Conservation (phyloP, 2,888 invertebrate genomes). For the Hypselothyrea guttata region DNA sequence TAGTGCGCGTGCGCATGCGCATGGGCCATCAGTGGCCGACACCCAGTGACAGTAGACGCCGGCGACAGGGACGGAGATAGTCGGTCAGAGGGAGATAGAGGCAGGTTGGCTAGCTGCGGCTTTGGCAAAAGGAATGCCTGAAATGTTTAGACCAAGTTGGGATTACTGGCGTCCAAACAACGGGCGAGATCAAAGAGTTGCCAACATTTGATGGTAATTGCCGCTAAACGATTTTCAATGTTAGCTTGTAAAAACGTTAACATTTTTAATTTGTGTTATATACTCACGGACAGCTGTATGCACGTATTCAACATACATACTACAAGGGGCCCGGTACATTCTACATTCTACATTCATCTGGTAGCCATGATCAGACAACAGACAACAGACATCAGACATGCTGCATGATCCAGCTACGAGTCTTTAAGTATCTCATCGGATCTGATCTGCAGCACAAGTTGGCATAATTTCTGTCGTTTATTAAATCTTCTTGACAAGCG, state of each 20-base stretch:
- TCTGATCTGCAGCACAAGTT: too few species aligned
- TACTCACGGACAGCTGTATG: conserved; percentile 65
- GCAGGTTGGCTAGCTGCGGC: conserved; percentile 46
- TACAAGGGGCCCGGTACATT: too few species aligned
- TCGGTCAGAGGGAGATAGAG: background rate
- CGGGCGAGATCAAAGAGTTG: conserved; percentile 73
- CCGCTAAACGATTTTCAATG: conserved; percentile 79
- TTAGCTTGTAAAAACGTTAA: conserved; percentile 77
- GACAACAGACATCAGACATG: too few species aligned
- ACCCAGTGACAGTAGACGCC: conserved; percentile 38
- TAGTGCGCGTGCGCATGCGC: conserved; percentile 76
- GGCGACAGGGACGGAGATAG: conserved; percentile 34
- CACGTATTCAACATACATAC: background rate
- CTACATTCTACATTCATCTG: conserved; percentile 12
- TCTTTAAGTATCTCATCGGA: too few species aligned
- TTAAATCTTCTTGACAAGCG: too few species aligned
- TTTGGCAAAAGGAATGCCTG: conserved; percentile 70
- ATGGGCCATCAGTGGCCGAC: conserved; percentile 42
- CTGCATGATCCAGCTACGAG: too few species aligned
- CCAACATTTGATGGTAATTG: conserved; percentile 79
- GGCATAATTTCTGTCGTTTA: too few species aligned
- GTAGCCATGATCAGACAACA: background rate
- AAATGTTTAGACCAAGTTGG: conserved; percentile 76
- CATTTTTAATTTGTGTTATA: conserved; percentile 79
- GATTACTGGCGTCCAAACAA: conserved; percentile 78